These are phyloP conservation scores for Gonatopus flavifemur DNA, from an alignment of 1,140 invertebrate genomes.

Conservation along the genomic window DNA sequence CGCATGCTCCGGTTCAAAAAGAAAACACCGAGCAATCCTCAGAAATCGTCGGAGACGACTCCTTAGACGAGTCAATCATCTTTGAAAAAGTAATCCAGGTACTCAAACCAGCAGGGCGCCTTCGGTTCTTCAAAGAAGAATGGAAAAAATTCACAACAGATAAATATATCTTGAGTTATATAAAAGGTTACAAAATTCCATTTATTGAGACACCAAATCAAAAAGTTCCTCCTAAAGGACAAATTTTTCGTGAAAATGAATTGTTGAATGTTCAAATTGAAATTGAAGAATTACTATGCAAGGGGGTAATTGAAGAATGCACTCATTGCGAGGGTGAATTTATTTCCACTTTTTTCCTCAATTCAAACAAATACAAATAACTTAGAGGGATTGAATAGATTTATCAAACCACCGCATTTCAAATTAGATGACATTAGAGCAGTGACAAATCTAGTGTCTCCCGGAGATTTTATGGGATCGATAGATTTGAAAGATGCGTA, in stretches of 20 bases:
- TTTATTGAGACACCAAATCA: slow-evolving; percentile 15
- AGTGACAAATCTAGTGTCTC: slow-evolving; percentile 5
- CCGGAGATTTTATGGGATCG: slow-evolving; percentile 8
- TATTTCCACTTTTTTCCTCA: slow-evolving; percentile 38
- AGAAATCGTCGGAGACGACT: too few relatives aligned
- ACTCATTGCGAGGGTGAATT: slow-evolving; percentile 10
- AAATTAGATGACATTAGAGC: slow-evolving; percentile 21
- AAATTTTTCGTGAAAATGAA: slow-evolving; percentile 32
- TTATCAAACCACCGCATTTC: slow-evolving; percentile 18
- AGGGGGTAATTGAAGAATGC: slow-evolving; percentile 19
- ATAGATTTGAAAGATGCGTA: slow-evolving; percentile 19
- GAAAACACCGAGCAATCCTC: too few relatives aligned
- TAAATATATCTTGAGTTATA: slow-evolving; percentile 13
- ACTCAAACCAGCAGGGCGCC: slow-evolving; percentile 7
- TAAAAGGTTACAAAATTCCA: slow-evolving; percentile 18
- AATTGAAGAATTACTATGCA: slow-evolving; percentile 18
- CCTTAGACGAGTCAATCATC: too few relatives aligned
- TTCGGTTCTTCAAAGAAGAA: neutral
- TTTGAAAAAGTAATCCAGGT: slow-evolving; percentile 17
- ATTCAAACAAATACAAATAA: slow-evolving; percentile 28
- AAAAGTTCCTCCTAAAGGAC: slow-evolving; percentile 12
- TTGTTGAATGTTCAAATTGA: too few relatives aligned
- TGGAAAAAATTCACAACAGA: slow-evolving; percentile 18
- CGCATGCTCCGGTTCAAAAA: too few relatives aligned
- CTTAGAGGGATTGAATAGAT: too few relatives aligned